phyloP scores from a whole-genome alignment of 2,888 invertebrate genomes.

The Orthosia cruda region DNA sequence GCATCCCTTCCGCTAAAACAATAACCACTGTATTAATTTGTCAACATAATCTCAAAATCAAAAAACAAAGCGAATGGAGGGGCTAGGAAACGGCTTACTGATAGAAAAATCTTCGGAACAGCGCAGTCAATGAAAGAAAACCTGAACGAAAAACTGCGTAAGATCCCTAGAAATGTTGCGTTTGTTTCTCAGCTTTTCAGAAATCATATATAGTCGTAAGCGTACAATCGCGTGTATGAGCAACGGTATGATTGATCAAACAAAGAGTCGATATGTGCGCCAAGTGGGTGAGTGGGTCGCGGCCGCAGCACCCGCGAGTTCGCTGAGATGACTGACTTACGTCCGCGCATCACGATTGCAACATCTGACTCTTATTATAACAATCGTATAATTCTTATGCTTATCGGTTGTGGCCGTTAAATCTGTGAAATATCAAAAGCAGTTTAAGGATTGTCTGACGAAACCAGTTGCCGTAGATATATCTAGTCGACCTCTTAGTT shows the following conservation, averaged over 20 bases:
- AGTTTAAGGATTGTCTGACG: slow-evolving; percentile 4
- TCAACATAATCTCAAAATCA: not conserved
- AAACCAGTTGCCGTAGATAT: slow-evolving; percentile 31
- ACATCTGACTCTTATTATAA: slow-evolving; percentile 6
- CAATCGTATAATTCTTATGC: slow-evolving; percentile 4
- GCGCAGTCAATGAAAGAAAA: not conserved
- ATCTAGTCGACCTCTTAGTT: not conserved
- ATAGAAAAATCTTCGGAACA: not conserved
- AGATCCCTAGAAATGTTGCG: not conserved
- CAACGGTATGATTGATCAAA: slow-evolving; percentile 10
- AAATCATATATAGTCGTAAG: not conserved
- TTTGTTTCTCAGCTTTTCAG: not conserved
- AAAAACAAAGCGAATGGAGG: not conserved
- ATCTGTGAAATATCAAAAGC: not conserved
- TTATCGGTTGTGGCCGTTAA: not conserved
- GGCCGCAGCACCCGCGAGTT: slow-evolving; percentile 11
- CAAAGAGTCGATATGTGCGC: slow-evolving; percentile 31
- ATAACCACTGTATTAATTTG: not conserved
- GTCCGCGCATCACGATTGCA: slow-evolving; percentile 16
- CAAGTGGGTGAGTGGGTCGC: slow-evolving; percentile 50
- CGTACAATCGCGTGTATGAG: not conserved
- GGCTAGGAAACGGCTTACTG: not conserved
- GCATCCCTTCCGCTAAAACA: not conserved
- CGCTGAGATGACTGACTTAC: slow-evolving; percentile 3
- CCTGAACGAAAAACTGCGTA: not conserved